Percentiles rank a stretch among this genome's conserved stretches.
Evolutionary conservation across 2,113 vertebrate genomes (phyloP).

Genomic region (Strix uralensis): DNA sequence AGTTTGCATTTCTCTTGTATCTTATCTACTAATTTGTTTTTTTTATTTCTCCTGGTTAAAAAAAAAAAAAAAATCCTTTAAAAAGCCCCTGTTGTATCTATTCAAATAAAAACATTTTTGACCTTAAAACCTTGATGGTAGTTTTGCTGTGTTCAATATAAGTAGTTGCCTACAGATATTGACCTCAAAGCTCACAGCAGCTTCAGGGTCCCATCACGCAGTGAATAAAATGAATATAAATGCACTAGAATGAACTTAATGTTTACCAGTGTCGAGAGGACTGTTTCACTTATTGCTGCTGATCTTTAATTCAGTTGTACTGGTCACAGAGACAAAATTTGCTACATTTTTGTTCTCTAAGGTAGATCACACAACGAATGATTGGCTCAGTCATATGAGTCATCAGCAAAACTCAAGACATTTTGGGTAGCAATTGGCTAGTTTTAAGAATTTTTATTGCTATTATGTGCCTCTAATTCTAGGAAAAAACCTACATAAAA

Average conservation of each 20-base stretch:
- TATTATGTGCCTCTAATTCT: not conserved
- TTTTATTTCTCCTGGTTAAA: not conserved
- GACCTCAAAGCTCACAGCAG: not conserved
- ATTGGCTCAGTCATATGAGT: not conserved
- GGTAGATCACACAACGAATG: not conserved
- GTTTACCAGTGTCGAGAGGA: not conserved
- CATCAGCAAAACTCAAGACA: not conserved
- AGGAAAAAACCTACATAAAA: not conserved
- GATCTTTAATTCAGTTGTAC: not conserved
- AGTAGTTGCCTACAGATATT: not conserved
- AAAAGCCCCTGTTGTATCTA: accelerated
- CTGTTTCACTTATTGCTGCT: not conserved
- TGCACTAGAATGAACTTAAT: not conserved
- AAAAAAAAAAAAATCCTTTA: not conserved
- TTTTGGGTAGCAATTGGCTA: not conserved
- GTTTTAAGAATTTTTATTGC: not conserved
- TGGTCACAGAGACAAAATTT: not conserved
- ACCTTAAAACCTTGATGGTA: not conserved
- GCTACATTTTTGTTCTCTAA: not conserved
- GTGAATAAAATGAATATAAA: not conserved
- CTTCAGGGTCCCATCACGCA: not conserved
- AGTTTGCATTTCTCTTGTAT: not conserved
- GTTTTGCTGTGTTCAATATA: not conserved
- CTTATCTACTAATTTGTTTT: not conserved
- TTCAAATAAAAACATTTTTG: not conserved